Conservation (phyloP, 2,113 vertebrate genomes). For the Cephalopholis sonnerati region DNA sequence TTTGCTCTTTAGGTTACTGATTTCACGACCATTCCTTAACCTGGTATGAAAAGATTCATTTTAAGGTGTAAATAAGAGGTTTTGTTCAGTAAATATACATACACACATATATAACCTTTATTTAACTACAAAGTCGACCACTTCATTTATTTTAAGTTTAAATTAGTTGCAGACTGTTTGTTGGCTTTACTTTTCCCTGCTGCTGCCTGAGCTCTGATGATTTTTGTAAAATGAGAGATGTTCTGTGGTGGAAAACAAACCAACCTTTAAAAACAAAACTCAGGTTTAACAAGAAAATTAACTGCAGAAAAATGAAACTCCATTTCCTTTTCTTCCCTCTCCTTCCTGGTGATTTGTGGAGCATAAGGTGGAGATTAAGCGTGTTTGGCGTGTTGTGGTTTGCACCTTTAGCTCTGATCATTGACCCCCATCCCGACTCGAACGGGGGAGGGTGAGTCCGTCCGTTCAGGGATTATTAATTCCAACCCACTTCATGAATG, state of each 20-base stretch:
- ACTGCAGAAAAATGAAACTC: too few species aligned
- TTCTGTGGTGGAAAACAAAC: slow-evolving; percentile 1
- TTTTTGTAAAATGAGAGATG: neutral
- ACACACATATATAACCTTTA: too few species aligned
- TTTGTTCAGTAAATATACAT: neutral
- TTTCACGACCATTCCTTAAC: too few species aligned
- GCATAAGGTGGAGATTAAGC: slow-evolving; percentile 15
- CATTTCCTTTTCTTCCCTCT: too few species aligned
- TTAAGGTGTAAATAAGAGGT: neutral
- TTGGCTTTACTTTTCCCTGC: too few species aligned
- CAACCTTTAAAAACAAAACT: neutral
- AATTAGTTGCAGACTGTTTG: too few species aligned
- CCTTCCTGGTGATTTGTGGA: neutral
- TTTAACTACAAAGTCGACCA: too few species aligned
- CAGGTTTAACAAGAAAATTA: too few species aligned
- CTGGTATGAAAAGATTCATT: too few species aligned
- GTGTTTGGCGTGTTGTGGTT: slow-evolving; percentile 38
- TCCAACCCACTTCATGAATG: slow-evolving; percentile 70
- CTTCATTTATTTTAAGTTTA: too few species aligned
- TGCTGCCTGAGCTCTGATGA: neutral
- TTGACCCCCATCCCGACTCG: slow-evolving; percentile 44
- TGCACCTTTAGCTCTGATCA: slow-evolving; percentile 49
- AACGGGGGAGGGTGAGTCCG: neutral
- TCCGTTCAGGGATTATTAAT: slow-evolving; percentile 65
- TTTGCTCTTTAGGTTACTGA: too few species aligned